Evolutionary conservation across 2,888 invertebrate genomes (phyloP), one percentile per base, ranked within the genome.

Genomic region (Andrena fulva): DNA sequence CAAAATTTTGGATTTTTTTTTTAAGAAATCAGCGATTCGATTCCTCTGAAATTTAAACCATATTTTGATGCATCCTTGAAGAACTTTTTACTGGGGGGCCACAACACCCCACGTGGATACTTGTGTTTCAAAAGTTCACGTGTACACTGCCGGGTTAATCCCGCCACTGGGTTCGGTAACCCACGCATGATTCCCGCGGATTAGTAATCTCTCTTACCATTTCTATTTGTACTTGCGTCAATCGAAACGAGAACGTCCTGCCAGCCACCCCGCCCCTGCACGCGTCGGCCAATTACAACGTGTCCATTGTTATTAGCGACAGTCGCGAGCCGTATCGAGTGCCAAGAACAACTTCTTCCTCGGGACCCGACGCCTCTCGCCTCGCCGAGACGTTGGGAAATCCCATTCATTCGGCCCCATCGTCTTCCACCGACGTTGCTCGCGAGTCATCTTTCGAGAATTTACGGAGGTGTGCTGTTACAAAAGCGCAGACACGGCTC

Each of bases 371-470:
- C 80, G 83, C 76, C 77, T 80, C 80, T 60, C 48, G 63, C 48
- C 67, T 8, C 60, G 67, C 42, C 27, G 56, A 60, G 33, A 48
- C 56, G 27, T 85, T 85, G 74, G 67, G 76, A 85, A 85, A 84
- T 84, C 81, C 67, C 85, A 82, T 82, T 85, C 79, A 71, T 77
- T 68, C 59, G 3, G 60, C n/a, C 35, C 63, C 66, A 56, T 69
- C 68, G 66, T 72, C 63, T 48, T 48, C 71, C 16, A 62, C n/a
- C 59, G 63, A 50, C 33, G 56, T 29, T 56, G 48, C 63, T 52
- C 82, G 82, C 82, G 82, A 85, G 85, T 85, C 85, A 85, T 84
- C 81, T 70, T 85, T 70, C 69, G 85, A 59, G 84, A 84, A 84
- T 84, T 84, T 79, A 73, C 84, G 84, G 84, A 84, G 84, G 84